A percentile compares a stretch with the other conserved stretches of the same genome.
Conservation (phyloP, 2,113 vertebrate species). For the Podilymbus podiceps region DNA sequence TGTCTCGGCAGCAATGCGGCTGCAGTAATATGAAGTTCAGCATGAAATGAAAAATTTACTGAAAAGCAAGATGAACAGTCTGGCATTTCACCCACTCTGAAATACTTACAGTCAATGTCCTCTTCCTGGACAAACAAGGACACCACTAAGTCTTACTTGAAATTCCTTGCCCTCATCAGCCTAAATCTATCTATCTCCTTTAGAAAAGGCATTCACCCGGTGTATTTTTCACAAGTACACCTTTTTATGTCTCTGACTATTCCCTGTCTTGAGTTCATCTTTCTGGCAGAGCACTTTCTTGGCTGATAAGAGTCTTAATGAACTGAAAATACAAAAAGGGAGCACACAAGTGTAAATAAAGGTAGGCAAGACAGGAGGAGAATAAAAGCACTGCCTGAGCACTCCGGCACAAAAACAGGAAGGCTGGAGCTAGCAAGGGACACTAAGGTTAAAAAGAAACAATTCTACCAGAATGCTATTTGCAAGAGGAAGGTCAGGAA, state of each 20-base stretch:
- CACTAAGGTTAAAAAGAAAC: constrained; percentile 31
- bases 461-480: background rate
- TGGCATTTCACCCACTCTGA: background rate
- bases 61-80: background rate
- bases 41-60: background rate
- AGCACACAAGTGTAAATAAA: constrained; percentile 26
- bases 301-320: constrained; percentile 18
- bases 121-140: background rate
- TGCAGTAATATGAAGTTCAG: background rate
- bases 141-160: background rate
- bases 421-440: background rate
- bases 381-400: constrained; percentile 4
- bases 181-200: background rate
- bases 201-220: background rate
- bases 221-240: background rate
- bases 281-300: background rate
- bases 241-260: background rate
- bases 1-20: background rate
- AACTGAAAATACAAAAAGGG: constrained; percentile 22
- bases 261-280: background rate
- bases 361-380: background rate
- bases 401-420: background rate
- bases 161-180: background rate
- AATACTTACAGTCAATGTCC: background rate
- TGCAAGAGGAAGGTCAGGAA: background rate